Evolutionary conservation across 2,888 invertebrate genomes (phyloP), one percentile per base, ranked within the genome.

Genomic region (Eristalis pertinax): DNA sequence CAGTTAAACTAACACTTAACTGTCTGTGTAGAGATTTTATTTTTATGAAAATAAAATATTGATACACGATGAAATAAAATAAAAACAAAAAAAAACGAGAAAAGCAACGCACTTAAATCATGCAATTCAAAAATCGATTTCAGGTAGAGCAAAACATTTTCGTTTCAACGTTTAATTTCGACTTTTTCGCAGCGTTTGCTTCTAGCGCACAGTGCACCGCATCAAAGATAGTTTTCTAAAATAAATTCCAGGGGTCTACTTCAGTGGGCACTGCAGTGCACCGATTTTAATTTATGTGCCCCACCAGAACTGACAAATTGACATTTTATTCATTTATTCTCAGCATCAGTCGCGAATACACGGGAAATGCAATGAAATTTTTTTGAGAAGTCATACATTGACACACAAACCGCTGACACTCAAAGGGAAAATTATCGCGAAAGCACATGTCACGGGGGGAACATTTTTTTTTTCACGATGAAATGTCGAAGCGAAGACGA

Each of bases 231-330:
- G 35, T 77, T 77, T 32, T 82, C 67, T 13, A 65, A 82, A 77
- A 82, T 70, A 79, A 58, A 69, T 69, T 83, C 83, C 83, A 83
- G 83, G 74, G 82, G 19, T 1, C 15, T 50, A 50, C 19, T 13
- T 19, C 38, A 32, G 3, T 13, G 26, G 15, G 15, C n/a, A n/a
- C 15, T 43, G 8, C 5, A 43, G 10, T 63, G 64, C 29, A 69
- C 56, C 4, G 62, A 32, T 65, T 84, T 75, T 77, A 81, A 85
- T 77, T 74, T 78, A 78, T 62, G 50, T 24, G 29, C 65, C n/a
- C 70, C 72, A 19, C 7, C 41, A 65, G 76, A 87, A 80, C 32
- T 73, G 87, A 87, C 80, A 87, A 84, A 87, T 87, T 87, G 79
- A 69, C 60, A 80, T 80, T 84, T 80, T 73, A 60, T 76, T 77